A percentile compares a stretch with the other conserved stretches of the same genome.
Evolutionary conservation across 1,140 invertebrate genomes (phyloP).

Genomic region (Uloborus diversus): DNA sequence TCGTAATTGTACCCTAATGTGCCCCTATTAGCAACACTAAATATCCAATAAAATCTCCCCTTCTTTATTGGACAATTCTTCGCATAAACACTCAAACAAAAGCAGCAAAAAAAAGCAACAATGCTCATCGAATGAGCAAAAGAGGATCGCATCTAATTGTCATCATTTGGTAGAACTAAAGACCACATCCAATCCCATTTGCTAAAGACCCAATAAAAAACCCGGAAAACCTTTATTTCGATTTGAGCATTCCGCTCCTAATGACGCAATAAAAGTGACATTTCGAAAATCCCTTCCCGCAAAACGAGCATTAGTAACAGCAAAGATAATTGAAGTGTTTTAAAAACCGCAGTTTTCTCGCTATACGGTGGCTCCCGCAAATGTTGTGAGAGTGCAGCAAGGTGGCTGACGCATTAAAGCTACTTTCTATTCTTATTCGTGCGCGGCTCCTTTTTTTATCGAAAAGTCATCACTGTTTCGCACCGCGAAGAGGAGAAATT

Average conservation of each 20-base stretch:
- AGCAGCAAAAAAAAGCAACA: neutral
- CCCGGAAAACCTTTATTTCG: neutral
- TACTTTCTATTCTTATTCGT: constrained; percentile 51
- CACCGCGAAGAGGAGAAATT: constrained; percentile 33
- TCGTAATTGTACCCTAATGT: no score
- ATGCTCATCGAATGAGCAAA: constrained; percentile 4
- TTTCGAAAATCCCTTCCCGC: constrained; percentile 12
- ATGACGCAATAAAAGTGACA: constrained; percentile 51
- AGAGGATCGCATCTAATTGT: constrained; percentile 18
- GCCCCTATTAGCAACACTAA: no score
- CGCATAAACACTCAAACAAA: neutral
- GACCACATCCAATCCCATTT: constrained; percentile 45
- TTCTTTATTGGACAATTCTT: constrained; percentile 35
- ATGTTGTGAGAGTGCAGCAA: constrained; percentile 30
- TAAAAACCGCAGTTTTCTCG: constrained; percentile 28
- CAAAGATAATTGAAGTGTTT: constrained; percentile 51
- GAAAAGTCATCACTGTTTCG: constrained; percentile 53
- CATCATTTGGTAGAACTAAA: constrained; percentile 33
- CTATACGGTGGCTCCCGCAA: neutral
- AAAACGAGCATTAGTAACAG: constrained; percentile 39
- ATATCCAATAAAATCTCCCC: no score
- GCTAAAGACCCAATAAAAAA: constrained; percentile 50
- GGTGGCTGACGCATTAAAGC: constrained; percentile 42
- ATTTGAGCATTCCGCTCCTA: constrained; percentile 23
- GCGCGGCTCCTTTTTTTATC: constrained; percentile 30